Evolutionary conservation across 2,797 vertebrate genomes (phyloP), one percentile per base, ranked within the genome.

Genomic region (Yasuhikotakia modesta): DNA sequence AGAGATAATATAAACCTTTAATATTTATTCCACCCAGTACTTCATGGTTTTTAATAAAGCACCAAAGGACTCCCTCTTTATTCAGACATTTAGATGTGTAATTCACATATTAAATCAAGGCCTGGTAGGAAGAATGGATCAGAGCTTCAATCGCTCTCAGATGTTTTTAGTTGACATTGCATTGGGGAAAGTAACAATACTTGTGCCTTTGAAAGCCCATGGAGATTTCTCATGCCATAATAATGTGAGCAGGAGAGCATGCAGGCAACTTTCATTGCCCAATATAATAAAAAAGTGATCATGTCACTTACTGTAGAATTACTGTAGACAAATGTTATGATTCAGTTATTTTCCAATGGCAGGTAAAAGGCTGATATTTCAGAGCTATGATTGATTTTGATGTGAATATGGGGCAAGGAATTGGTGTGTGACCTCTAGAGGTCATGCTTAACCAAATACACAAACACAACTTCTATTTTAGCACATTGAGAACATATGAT

Each of bases 91-190:
- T 91, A 89, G 88, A 91, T 92, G 92, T 87, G 81, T 90, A 89
- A 92, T 91, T 76, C 78, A 68, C 78, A 82, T 71, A 82, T 78
- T 68, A 79, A 73, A 79, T 75, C 24, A 76, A 83, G 87, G 86
- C 80, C 72, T 84, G 88, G 87, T 89, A 88, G 90, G 89, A 85
- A 89, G 90, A 89, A 88, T 84, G 86, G 84, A 84, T 91, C 91
- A 91, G 87, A 87, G 87, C 88, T 89, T 93, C 87, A 88, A 87
- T 87, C 77, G 85, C 73, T 89, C 87, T 93, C 88, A 92, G 91
- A 93, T 93, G 92, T 93, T 90, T 92, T 90, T 87, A 90, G 91
- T 87, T 87, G 84, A 92, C 88, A 91, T 90, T 87, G 91, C 90
- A 92, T 87, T 89, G 89, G 79, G 78, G 73, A 68, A 63, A 91